Evolutionary conservation across 2,113 vertebrate genomes (phyloP), one percentile per base, ranked within the genome.

Genomic region (Gobius niger): DNA sequence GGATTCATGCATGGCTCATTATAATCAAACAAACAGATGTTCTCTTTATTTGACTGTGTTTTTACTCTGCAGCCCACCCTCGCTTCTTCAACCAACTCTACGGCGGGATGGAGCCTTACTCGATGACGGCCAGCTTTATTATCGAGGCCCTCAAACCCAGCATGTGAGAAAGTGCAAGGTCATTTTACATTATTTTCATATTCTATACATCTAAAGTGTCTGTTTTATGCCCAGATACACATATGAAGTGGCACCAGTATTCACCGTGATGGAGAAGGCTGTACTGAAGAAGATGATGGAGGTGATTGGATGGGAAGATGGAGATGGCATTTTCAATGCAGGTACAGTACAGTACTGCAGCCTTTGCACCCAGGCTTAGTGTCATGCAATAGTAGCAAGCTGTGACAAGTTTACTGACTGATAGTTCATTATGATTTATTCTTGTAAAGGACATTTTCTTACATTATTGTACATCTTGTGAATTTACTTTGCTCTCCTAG

Each of bases 291-390:
- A 94, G 91, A 94, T 95, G 94, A 94, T 93, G 70, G 92, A 94
- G 84, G 88, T 93, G 69, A 65, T 96, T 74, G 94, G 94, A 70
- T 96, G 95, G 95, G 91, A 93, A 81, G 94, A 93, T 70, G 94
- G 95, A 41, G 95, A 96, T 83, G 95, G 95, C 46, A 93, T 96
- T 90, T 96, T 96, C 89, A 95, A 95, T 57, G 91, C 95, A 92
- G 95, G 95, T 96, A 87, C 83, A 80, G 24, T 24, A 52, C n/a
- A 52, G 51, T 24, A 52, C n/a, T 18, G 51, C 4, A 52, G 4
- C 51, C 2, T 6, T 52, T 52, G 8, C 16, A 24, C 19, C 16
- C 9, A 24, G 9, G 24, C 5, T 34, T 34, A 34, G 24, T 34
- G 24, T 4, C 3, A 34, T 3, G 24, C 24, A 34, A 34, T 34